Base-by-base conservation (phyloP, 1,140 invertebrate genomes). In the Steinernema khuongi region DNA sequence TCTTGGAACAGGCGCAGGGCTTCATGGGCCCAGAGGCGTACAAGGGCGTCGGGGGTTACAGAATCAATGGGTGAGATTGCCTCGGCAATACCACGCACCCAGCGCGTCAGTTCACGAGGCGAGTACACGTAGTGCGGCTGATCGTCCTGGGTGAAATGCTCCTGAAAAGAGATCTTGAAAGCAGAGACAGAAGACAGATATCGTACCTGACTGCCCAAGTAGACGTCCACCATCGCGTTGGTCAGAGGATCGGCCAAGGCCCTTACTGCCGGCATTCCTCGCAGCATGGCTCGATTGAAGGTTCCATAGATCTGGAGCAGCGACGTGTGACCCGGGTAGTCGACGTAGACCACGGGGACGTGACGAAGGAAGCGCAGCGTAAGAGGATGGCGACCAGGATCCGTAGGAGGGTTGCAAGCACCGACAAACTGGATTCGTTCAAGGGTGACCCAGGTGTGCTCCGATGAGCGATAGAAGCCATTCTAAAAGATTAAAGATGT, bases 81-180 rank as follows among this genome's bases (percentile, higher is more conserved):
- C 88, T 99, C 97, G 86, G 94, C 97, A 75, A 99, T 99, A 74
- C 97, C 97, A 67, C 97, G 89, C 1, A 99, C 96, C 97, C 97
- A 99, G 75, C 97, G 87, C 0, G 97, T 99, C 92, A 99, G 94
- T 88, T 99, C 97, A 86, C 97, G 90, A n/a, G 97, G 97, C 75
- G 94, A 97, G 87, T 99, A 99, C 0, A 99, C 94, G 86, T 99
- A 99, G 87, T 99, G 97, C 0, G 97, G 97, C 86, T 99, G 97
- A 94, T 99, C 98, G 86, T 99, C 97, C 88, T 98, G 96, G 0
- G 96, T 99, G 86, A 99, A 99, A 68, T 91, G 89, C 86, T 98
- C 96, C 89, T 89, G 74, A 29, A 80, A 70, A 41, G 67, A 71
- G n/a, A 1, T 30, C 18, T 31, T 18, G 31, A 31, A 74, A 43